Evolutionary conservation across 1,140 invertebrate genomes (phyloP), one percentile per base, ranked within the genome.

Genomic region (Macrosteles quadrilineatus): DNA sequence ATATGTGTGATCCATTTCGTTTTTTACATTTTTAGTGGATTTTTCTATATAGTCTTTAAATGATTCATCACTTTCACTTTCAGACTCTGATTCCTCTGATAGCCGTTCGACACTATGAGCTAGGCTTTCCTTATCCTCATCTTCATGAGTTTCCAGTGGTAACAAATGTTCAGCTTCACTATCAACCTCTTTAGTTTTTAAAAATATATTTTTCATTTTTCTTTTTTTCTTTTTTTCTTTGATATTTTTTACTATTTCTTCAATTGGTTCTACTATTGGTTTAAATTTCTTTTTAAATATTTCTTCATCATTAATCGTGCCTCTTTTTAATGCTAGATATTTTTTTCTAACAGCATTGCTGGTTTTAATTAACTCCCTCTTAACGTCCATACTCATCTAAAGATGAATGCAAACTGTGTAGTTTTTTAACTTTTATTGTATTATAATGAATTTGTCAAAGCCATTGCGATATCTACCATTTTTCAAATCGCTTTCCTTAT

Each of bases 391-490:
- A 11, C 3, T n/a, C 6, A 11, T n/a, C 47, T 50, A 6, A 19
- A 3, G 21, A 50, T 23, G 21, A n/a, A 23, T 19, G 6, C n/a
- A n/a, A 11, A 50, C 47, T 19, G 47, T n/a, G 17, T 19, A n/a
- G 17, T 11, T 4, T 6, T 50, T 11, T 19, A n/a, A 19, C 17
- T 50, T 50, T 23, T 19, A 23, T n/a, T 50, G 17, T 50, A 11
- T 50, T 23, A 50, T 50, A 19, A 50, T n/a, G n/a, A 73, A 68
- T 68, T 72, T 72, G 70, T 78, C 77, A 72, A 78, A 78, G 65
- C 63, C 68, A 71, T 76, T 74, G 72, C 75, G 69, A 70, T 78
- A 79, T 69, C 77, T 69, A 57, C 77, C 76, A 70, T 74, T 67
- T 45, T 75, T 73, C 62, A 77, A 53, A 27, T 50, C 40, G 50